These are phyloP conservation scores for Metellina segmentata DNA, from an alignment of 2,888 invertebrate genomes.

Conservation along the genomic window DNA sequence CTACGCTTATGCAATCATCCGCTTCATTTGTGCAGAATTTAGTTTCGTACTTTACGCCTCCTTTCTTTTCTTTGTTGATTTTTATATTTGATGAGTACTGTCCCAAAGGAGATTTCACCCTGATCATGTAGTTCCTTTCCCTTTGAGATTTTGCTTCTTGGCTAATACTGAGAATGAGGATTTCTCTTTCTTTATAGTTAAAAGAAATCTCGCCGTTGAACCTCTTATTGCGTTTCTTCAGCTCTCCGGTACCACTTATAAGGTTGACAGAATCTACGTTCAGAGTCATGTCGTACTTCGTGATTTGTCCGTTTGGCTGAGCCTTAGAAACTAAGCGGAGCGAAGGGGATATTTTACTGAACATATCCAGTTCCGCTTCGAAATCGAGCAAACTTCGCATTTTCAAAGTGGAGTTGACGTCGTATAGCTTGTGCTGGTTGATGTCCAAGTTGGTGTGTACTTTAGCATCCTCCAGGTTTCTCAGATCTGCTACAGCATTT, in stretches of 20 bases:
- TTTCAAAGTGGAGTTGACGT: conserved; percentile 61
- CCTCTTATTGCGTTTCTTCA: conserved; percentile 66
- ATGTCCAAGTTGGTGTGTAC: conserved; percentile 63
- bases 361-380: conserved; percentile 20
- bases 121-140: conserved; percentile 67
- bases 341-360: conserved; percentile 67
- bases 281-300: conserved; percentile 50
- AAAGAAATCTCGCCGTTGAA: conserved; percentile 61
- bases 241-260: conserved; percentile 46
- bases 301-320: conserved; percentile 37
- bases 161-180: conserved; percentile 41
- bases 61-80: conserved; percentile 60
- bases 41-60: conserved; percentile 60
- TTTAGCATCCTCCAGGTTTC: conserved; percentile 63
- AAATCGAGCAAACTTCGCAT: conserved; percentile 57
- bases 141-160: conserved; percentile 59
- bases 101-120: conserved; percentile 40
- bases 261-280: conserved; percentile 50
- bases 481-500: conserved; percentile 67
- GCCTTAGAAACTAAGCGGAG: conserved; percentile 53
- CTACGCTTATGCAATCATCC: conserved; percentile 53
- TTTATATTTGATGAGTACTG: conserved; percentile 25
- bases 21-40: conserved; percentile 57
- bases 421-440: conserved; percentile 64
- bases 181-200: conserved; percentile 65